A percentile compares a stretch with the other conserved stretches of the same genome.
Evolutionary conservation across 2,113 vertebrate genomes (phyloP).

Genomic region (Sinocyclocheilus grahami): DNA sequence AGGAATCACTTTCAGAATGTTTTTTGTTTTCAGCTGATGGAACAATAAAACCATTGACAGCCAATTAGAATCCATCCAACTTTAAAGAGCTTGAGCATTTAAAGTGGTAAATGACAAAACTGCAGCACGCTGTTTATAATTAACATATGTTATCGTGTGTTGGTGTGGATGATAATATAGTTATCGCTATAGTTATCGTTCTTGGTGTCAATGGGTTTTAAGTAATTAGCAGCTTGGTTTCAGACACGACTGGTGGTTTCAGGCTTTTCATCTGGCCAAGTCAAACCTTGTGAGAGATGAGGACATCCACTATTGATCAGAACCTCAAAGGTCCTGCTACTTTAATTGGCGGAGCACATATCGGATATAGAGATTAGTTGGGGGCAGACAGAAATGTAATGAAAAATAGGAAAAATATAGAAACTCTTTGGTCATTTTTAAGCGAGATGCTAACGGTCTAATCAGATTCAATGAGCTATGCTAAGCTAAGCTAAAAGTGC

Average conservation of each 20-base stretch:
- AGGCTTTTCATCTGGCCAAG: not conserved
- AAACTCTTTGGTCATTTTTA: no score
- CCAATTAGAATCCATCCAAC: no score
- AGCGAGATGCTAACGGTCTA: no score
- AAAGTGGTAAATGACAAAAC: no score
- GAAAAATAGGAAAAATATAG: no score
- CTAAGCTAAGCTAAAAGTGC: no score
- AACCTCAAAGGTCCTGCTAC: not conserved
- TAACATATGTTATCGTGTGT: no score
- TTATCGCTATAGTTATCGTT: not conserved
- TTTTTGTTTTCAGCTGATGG: not conserved
- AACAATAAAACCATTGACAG: no score
- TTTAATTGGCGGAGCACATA: conserved; percentile 40
- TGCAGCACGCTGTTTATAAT: no score
- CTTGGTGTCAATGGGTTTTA: not conserved
- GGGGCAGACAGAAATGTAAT: conserved; percentile 4
- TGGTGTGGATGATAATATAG: not conserved
- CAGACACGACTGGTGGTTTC: not conserved
- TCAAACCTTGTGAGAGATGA: not conserved
- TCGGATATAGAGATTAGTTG: conserved; percentile 24
- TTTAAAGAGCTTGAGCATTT: no score
- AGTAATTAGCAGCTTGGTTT: not conserved
- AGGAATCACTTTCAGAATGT: not conserved
- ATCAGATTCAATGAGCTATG: no score
- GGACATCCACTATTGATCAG: conserved; percentile 25